Conservation (phyloP, 2,888 invertebrate species). For the Ectemnius continuus region DNA sequence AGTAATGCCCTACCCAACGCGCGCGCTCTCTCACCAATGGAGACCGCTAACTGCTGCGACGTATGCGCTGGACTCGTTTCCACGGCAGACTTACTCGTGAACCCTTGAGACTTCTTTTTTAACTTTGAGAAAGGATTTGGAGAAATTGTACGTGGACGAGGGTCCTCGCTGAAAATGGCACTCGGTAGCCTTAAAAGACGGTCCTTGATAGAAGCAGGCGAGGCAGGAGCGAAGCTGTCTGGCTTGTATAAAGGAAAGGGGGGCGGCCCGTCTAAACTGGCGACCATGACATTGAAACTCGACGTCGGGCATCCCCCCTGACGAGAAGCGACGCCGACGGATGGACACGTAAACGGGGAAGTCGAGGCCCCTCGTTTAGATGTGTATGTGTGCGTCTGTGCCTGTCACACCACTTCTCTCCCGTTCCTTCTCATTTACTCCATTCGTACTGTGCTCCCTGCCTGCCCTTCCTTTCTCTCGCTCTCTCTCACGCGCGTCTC, state of each 20-base stretch:
- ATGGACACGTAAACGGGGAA: conserved; percentile 55
- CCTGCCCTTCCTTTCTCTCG: neutral
- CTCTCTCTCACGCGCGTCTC: neutral
- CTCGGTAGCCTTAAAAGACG: neutral
- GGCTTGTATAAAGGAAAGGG: conserved; percentile 38
- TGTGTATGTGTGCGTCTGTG: conserved; percentile 37
- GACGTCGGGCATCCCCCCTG: conserved; percentile 55
- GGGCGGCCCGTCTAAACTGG: conserved; percentile 43
- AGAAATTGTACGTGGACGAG: neutral
- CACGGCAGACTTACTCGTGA: neutral
- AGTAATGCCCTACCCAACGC: neutral
- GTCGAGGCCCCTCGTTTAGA: conserved; percentile 33
- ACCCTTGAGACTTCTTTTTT: neutral
- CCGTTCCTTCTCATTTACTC: conserved; percentile 34
- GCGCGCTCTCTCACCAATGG: neutral
- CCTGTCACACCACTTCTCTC: conserved; percentile 38
- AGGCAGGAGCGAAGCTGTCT: conserved; percentile 29
- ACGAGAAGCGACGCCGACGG: conserved; percentile 41
- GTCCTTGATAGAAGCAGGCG: neutral
- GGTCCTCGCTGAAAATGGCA: neutral
- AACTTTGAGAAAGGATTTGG: conserved; percentile 1
- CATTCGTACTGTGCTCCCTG: neutral
- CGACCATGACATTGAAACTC: conserved; percentile 62
- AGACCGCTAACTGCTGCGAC: neutral
- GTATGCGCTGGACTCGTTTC: neutral